Evolutionary conservation across 1,140 invertebrate genomes (phyloP).

Genomic region (Drosophila novamexicana): DNA sequence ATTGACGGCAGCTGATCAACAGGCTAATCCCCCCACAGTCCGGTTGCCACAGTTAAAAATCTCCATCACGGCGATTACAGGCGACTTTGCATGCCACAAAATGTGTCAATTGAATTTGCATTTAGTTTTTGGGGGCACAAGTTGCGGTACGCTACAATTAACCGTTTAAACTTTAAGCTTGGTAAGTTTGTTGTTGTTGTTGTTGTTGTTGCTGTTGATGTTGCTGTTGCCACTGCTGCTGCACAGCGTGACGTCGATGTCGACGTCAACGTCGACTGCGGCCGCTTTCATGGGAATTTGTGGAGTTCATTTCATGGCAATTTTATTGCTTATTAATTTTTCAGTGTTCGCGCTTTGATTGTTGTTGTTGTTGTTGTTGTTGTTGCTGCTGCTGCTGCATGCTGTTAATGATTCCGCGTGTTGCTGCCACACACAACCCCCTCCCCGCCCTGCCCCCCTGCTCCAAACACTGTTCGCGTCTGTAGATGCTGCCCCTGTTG

Average conservation of each 20-base stretch:
- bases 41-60: too few species aligned
- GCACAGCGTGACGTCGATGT: constrained; percentile 59
- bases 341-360: constrained; percentile 73
- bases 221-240: constrained; percentile 8
- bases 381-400: constrained; percentile 48
- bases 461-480: constrained; percentile 6
- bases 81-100: constrained; percentile 19
- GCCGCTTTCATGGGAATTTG: constrained; percentile 81
- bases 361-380: constrained; percentile 17
- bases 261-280: constrained; percentile 32
- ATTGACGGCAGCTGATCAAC: neutral
- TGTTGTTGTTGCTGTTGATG: constrained; percentile 5
- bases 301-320: constrained; percentile 84
- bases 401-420: constrained; percentile 70
- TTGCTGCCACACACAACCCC: constrained; percentile 22
- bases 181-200: constrained; percentile 37
- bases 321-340: constrained; percentile 85
- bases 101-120: constrained; percentile 79
- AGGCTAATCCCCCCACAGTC: neutral
- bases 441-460: neutral
- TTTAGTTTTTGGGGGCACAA: constrained; percentile 30
- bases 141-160: constrained; percentile 47
- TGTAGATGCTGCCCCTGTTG: constrained; percentile 59
- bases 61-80: constrained; percentile 1
- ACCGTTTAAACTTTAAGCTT: constrained; percentile 61